Base-by-base conservation (phyloP, 2,888 invertebrate genomes). In the Xanthostigma xanthostigma region DNA sequence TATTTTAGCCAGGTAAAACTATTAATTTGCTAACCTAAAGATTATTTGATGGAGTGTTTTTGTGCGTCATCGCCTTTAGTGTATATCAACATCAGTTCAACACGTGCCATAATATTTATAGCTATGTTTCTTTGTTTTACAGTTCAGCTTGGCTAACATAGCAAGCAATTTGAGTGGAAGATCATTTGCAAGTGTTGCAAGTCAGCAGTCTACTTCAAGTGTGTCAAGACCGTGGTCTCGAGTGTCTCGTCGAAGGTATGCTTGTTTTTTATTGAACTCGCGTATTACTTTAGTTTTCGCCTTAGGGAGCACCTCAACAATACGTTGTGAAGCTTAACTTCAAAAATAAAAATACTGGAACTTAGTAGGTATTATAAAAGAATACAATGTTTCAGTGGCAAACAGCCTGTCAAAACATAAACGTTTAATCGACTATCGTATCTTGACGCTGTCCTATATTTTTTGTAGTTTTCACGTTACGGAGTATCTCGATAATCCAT, bases 201-300 rank as follows among this genome's bases (percentile, higher is more conserved):
- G 77, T 62, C 73, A 72, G 63, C 74, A 73, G 64, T 76, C 77
- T 35, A 72, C 71, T 51, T 74, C 71, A 63, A 78, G 77, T 64
- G 70, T 73, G 62, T 73, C 74, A 56, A 73, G 76, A 61, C 78
- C 79, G 62, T 81, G 78, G 77, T 80, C 79, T 60, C 74, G 78
- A 59, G 69, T 75, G 58, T 79, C 79, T 59, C 67, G 77, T 60
- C 72, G 75, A 71, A 79, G 79, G 80, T 80, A 65, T 69, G 68
- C 54, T 12, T 37, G 17, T 8, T 48, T 8, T 9, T 13, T 12
- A 51, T 45, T 43, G 50, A 39, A 39, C 36, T 37, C 33, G 9
- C 9, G 17, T 44, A 12, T 6, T 44, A 17, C 36, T 11, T 12
- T 36, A 44, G 8, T 38, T 12, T 3, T n/a, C 8, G 5, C 17